Conservation (phyloP, 2,113 vertebrate genomes). For the Megaceryle torquata region DNA sequence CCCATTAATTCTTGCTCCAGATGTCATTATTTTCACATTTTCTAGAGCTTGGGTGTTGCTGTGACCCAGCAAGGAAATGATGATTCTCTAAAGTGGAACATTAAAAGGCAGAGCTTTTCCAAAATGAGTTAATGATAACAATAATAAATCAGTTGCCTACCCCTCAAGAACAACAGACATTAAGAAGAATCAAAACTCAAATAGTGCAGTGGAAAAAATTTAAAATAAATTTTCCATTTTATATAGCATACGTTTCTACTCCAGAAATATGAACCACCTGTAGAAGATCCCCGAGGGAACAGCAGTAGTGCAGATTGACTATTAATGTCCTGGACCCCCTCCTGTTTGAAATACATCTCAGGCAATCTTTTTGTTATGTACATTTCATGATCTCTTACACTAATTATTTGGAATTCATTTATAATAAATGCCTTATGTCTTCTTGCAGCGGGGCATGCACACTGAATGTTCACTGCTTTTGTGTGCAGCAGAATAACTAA, state of each 20-base stretch:
- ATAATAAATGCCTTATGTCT: slow-evolving; percentile 82
- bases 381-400: slow-evolving; percentile 70
- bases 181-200: slow-evolving; percentile 57
- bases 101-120: background rate
- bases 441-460: slow-evolving; percentile 30
- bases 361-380: slow-evolving; percentile 43
- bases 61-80: background rate
- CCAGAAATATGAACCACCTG: slow-evolving; percentile 82
- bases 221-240: slow-evolving; percentile 77
- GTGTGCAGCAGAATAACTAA: slow-evolving; percentile 53
- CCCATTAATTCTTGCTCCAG: background rate
- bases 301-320: slow-evolving; percentile 67
- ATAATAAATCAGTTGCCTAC: slow-evolving; percentile 9
- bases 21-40: background rate
- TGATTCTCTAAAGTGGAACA: background rate
- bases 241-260: slow-evolving; percentile 67
- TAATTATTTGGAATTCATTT: slow-evolving; percentile 81
- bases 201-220: slow-evolving; percentile 69
- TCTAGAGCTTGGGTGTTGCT: background rate
- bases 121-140: background rate
- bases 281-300: slow-evolving; percentile 67
- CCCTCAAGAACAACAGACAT: background rate
- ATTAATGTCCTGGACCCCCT: slow-evolving; percentile 60
- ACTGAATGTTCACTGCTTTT: slow-evolving; percentile 50
- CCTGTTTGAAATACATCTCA: slow-evolving; percentile 48